phyloP scores from a whole-genome alignment of 2,113 vertebrate genomes.

The Neomonachus schauinslandi region DNA sequence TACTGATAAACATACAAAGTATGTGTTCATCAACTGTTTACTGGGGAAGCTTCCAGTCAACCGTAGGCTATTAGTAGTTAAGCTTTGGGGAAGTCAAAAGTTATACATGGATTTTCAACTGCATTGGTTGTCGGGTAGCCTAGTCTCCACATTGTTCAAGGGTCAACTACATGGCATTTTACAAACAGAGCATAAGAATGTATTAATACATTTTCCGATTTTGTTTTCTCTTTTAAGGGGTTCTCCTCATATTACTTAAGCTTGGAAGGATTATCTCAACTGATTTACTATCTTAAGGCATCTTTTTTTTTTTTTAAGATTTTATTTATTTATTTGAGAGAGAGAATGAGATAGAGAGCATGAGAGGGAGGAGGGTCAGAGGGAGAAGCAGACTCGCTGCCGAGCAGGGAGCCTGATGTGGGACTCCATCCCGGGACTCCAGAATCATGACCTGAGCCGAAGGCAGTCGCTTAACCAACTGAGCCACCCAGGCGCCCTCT shows the following conservation, averaged over 20 bases:
- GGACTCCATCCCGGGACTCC: too few species aligned
- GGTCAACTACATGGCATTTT: neutral
- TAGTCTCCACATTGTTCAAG: neutral
- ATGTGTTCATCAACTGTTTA: neutral
- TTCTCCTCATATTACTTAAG: neutral
- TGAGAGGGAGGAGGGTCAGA: too few species aligned
- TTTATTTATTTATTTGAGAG: too few species aligned
- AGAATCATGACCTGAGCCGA: too few species aligned
- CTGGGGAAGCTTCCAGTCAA: neutral
- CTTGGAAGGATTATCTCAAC: neutral
- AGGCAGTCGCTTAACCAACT: too few species aligned
- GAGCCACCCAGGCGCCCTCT: too few species aligned
- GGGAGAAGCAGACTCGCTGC: too few species aligned
- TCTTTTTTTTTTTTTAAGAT: too few species aligned
- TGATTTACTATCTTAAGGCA: neutral
- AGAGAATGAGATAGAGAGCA: too few species aligned
- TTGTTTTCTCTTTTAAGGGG: neutral
- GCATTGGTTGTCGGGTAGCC: neutral
- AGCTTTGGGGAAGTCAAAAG: neutral
- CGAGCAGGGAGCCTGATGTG: too few species aligned
- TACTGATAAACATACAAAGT: neutral
- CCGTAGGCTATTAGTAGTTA: neutral
- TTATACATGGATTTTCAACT: neutral
- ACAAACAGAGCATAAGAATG: neutral
- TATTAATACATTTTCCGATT: neutral